Percentiles rank a stretch among this genome's conserved stretches.
These are phyloP conservation scores for Sciurus carolinensis DNA, from an alignment of 2,797 vertebrate genomes.

Conservation along the genomic window DNA sequence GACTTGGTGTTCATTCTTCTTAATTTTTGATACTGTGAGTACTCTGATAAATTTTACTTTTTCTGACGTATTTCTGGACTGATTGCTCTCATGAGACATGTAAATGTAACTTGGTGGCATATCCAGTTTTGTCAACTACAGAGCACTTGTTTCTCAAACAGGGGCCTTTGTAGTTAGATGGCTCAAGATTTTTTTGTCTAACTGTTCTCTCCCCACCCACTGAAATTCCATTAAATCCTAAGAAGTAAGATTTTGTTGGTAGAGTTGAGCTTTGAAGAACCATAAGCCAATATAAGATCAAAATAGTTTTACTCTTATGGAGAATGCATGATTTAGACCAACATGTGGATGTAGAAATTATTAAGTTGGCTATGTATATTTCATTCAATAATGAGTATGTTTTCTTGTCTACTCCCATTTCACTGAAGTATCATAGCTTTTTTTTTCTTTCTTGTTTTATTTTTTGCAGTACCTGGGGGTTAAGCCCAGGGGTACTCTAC, in stretches of 20 bases:
- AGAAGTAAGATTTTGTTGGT: neutral
- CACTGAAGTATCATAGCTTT: neutral
- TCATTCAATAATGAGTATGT: neutral
- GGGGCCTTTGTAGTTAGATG: neutral
- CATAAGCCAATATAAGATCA: neutral
- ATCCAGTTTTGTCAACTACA: neutral
- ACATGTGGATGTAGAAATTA: neutral
- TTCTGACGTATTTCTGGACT: neutral
- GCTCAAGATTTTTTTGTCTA: neutral
- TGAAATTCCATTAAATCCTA: neutral
- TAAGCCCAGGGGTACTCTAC: no score
- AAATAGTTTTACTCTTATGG: neutral
- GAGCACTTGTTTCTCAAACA: neutral
- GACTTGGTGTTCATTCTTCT: neutral
- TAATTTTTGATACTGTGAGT: neutral
- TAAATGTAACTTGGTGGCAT: neutral
- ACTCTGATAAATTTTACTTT: neutral
- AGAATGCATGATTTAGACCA: neutral
- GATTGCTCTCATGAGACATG: neutral
- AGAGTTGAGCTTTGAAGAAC: neutral
- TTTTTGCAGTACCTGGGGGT: no score
- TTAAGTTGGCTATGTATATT: constrained; percentile 1
- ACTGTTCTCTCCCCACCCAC: neutral
- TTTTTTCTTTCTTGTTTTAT: neutral
- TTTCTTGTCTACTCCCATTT: neutral